Base-by-base conservation (phyloP, 2,113 vertebrate species). In the Coptodon bakossiorum region DNA sequence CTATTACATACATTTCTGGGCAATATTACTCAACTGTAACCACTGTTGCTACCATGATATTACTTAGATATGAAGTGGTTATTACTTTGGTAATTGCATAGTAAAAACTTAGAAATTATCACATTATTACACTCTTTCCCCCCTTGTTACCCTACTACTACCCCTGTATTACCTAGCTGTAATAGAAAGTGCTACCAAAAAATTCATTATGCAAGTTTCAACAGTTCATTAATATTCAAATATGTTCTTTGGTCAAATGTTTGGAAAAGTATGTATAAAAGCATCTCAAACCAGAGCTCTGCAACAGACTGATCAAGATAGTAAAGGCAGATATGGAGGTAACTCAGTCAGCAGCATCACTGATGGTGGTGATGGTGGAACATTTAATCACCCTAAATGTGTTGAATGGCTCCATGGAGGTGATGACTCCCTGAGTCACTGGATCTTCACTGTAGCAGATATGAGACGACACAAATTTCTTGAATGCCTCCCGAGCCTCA, bases 331-430 rank as follows among this genome's bases (percentile, higher is more conserved):
- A 54, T 9, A 11, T 54, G 52, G 54, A 5, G 19, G 50, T n/a
- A 53, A 53, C 50, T 53, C 50, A 19, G 19, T 50, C 48, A 16
- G 8, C 48, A 17, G 16, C 7, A 17, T 50, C 48, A 8, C 16
- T 50, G 48, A 17, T 19, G 16, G 31, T 31, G 40, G 36, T 43
- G 40, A 43, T 13, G 5, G 40, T 43, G 17, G 29, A 45, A 43
- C 2, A 31, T 29, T 7, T 38, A 43, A 48, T 88, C 78, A 96
- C 95, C 94, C 96, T 92, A 91, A 82, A 96, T 3, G 95, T 96
- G 86, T 92, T 95, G 52, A 89, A 95, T 0, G 95, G 50, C 89
- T 94, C 91, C 92, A 95, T 92, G 31, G 19, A 91, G 31, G 94
- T 94, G 89, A 96, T 93, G 43, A 92, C 90, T 29, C 96, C 95